Base-by-base conservation (phyloP, 1,140 invertebrate genomes). In the Notospermus geniculatus region DNA sequence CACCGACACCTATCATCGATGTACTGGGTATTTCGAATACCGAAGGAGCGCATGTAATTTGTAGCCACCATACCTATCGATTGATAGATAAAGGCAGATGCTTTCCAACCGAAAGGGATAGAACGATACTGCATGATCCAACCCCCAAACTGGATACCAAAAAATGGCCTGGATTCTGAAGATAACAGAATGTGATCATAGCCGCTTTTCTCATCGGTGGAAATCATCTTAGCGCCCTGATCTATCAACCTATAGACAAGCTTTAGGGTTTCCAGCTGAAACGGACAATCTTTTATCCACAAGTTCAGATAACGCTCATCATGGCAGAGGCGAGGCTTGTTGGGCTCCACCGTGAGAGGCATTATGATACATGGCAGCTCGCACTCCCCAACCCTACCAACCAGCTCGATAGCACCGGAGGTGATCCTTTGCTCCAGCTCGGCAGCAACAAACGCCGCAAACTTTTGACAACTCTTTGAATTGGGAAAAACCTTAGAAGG, bases 401-500 rank as follows among this genome's bases (percentile, higher is more conserved):
- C 19, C 11, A 43, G 39, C 19, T 13, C 11, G 11, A 43, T 43
- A 43, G 19, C 39, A 43, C 11, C 11, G 39, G 19, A 43, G 4
- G 54, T 5, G 2, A 28, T 17, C 11, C n/a, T n/a, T n/a, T n/a
- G n/a, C n/a, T n/a, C n/a, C n/a, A n/a, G n/a, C n/a, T n/a, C n/a
- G n/a, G n/a, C 7, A n/a, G 17, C 7, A 5, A 25, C 7, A 9
- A 5, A 5, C 11, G 1, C 59, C 63, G 25, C 43, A 58, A 61
- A 66, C 60, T n/a, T n/a, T n/a, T n/a, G n/a, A n/a, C n/a, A 46
- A 58, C 54, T 27, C 46, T 50, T 27, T 58, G 52, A 50, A 64
- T 57, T 22, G 45, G 54, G 11, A 41, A 11, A 30, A 63, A 54
- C 32, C 54, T 59, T 19, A 30, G 22, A 30, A 45, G 36, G 22